Conservation (phyloP, 2,113 vertebrate genomes). For the Pteronura brasiliensis region DNA sequence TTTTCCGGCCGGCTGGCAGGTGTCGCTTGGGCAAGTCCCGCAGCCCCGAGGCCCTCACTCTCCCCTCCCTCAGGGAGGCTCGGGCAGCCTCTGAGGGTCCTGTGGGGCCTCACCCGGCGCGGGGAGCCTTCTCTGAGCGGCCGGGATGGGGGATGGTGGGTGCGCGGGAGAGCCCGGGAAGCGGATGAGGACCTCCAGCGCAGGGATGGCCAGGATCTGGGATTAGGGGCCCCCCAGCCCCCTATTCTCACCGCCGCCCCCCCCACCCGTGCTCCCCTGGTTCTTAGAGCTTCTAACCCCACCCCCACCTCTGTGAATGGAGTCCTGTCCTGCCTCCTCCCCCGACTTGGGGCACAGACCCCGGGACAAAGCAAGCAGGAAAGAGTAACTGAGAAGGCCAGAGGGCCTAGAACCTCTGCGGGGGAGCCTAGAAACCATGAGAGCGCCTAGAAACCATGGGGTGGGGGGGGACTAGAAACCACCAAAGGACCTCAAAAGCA, state of each 20-base stretch:
- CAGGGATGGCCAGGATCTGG: neutral
- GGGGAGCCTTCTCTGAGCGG: neutral
- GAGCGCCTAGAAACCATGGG: neutral
- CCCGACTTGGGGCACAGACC: neutral
- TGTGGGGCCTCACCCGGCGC: fast-evolving
- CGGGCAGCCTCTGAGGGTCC: neutral
- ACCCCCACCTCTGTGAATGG: neutral
- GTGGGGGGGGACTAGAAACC: neutral
- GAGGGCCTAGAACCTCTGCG: neutral
- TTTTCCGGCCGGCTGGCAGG: neutral
- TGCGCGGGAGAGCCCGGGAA: no score
- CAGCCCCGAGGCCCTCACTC: neutral
- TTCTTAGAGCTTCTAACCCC: neutral
- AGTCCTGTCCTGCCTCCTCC: neutral
- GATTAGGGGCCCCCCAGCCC: neutral
- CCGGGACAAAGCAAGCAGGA: neutral
- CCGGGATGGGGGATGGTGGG: fast-evolving
- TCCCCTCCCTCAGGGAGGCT: neutral
- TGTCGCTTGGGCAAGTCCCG: neutral
- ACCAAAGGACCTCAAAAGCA: neutral
- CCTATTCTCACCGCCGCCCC: fast-evolving
- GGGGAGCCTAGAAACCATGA: neutral
- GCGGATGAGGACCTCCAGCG: fast-evolving
- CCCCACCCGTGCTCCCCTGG: no score
- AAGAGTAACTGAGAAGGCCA: neutral